A percentile compares a stretch with the other conserved stretches of the same genome.
phyloP scores from a whole-genome alignment of 30 jellyfish, hydroid and myxozoan genomes.

The Hydractinia echinata region DNA sequence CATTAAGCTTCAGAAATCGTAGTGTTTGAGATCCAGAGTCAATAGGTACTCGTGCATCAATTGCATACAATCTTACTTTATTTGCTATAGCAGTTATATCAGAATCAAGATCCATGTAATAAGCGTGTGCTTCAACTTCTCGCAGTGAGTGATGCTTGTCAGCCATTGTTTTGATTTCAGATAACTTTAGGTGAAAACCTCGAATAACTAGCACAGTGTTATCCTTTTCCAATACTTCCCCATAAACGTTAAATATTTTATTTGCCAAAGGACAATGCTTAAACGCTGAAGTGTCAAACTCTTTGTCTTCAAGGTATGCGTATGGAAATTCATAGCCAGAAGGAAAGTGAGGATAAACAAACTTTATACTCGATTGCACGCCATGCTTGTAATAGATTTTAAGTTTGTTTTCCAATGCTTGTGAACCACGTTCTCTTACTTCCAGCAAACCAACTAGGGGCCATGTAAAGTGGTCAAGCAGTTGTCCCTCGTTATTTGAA shows the following conservation, averaged over 20 bases:
- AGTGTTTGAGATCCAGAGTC: neutral
- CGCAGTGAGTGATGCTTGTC: neutral
- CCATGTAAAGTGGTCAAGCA: too few species aligned
- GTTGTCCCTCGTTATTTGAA: too few species aligned
- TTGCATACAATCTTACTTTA: neutral
- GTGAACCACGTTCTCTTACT: too few species aligned
- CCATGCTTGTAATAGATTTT: too few species aligned
- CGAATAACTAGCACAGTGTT: neutral
- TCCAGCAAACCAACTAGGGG: too few species aligned
- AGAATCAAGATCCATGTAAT: slow-evolving; percentile 18
- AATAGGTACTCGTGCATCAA: neutral
- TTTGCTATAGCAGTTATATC: slow-evolving; percentile 7
- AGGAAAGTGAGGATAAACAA: too few species aligned
- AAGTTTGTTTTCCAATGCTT: too few species aligned
- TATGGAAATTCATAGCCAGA: neutral
- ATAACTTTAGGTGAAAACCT: slow-evolving; percentile 21
- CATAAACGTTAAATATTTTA: neutral
- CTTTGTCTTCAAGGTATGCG: neutral
- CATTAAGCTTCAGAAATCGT: neutral
- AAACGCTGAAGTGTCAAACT: neutral
- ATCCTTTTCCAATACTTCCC: neutral
- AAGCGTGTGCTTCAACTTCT: slow-evolving; percentile 13
- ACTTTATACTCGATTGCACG: too few species aligned
- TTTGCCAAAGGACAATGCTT: slow-evolving; percentile 12
- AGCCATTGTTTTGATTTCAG: slow-evolving; percentile 11